Evolutionary conservation across 2,113 vertebrate genomes (phyloP).

Genomic region (Sapayoa aenigma): DNA sequence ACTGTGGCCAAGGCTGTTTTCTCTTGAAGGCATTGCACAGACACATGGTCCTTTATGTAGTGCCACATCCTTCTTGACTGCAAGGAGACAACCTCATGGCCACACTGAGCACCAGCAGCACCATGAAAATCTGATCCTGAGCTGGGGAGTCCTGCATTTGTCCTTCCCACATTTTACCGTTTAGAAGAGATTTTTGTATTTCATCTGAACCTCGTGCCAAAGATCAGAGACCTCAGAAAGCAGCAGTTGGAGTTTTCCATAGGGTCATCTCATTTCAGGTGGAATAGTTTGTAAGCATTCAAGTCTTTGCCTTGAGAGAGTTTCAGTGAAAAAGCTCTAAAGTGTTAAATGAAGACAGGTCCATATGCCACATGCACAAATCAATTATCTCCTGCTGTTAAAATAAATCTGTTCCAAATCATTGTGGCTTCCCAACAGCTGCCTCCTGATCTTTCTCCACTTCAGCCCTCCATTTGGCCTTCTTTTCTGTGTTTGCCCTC

Average conservation of each 20-base stretch:
- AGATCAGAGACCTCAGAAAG: neutral
- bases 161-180: neutral
- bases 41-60: neutral
- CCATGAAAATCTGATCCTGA: neutral
- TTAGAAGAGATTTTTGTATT: neutral
- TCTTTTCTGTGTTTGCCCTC: slow-evolving; percentile 47
- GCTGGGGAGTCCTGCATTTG: neutral
- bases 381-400: neutral
- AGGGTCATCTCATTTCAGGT: neutral
- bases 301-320: neutral
- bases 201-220: neutral
- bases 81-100: neutral
- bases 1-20: neutral
- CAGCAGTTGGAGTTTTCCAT: neutral
- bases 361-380: neutral
- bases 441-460: neutral
- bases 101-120: neutral
- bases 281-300: neutral
- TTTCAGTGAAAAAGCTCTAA: neutral
- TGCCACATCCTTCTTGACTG: neutral
- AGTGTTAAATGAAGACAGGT: neutral
- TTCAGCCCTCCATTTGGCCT: slow-evolving; percentile 44
- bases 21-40: neutral
- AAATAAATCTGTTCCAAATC: neutral
- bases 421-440: neutral